phyloP scores from a whole-genome alignment of 2,113 vertebrate species.

The Mesitornis unicolor region DNA sequence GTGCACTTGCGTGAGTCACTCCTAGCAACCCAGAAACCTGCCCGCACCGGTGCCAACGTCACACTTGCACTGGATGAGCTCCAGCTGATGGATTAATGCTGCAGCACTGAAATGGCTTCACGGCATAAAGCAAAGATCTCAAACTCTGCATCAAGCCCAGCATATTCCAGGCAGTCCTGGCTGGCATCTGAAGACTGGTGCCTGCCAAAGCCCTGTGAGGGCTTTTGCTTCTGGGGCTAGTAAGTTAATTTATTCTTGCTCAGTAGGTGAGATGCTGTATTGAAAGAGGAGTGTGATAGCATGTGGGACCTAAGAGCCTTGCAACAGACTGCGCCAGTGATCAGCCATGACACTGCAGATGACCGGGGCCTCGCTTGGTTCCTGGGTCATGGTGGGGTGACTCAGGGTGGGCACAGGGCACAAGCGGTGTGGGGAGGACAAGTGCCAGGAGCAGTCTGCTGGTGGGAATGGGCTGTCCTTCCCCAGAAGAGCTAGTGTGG shows the following conservation, averaged over 20 bases:
- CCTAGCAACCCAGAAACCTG: neutral
- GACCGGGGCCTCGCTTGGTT: fast-evolving
- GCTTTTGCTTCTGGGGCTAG: neutral
- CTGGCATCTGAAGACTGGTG: too few relatives aligned
- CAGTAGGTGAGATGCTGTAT: neutral
- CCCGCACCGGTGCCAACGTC: neutral
- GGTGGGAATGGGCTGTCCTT: neutral
- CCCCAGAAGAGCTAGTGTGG: neutral
- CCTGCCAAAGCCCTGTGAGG: neutral
- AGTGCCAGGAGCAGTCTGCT: neutral
- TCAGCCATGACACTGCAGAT: fast-evolving
- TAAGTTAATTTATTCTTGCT: neutral
- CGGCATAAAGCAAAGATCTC: neutral
- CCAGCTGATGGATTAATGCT: neutral
- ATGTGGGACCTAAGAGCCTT: neutral
- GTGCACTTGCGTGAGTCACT: neutral
- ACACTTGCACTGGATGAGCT: fast-evolving
- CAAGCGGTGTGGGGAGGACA: neutral
- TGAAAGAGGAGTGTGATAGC: neutral
- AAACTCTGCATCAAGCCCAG: neutral
- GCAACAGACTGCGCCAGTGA: fast-evolving
- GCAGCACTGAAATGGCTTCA: neutral
- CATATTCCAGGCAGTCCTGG: fast-evolving
- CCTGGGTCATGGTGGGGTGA: neutral
- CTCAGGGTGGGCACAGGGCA: fast-evolving